Evolutionary conservation across 1,140 invertebrate species (phyloP).

Genomic region (Antheraea pernyi): DNA sequence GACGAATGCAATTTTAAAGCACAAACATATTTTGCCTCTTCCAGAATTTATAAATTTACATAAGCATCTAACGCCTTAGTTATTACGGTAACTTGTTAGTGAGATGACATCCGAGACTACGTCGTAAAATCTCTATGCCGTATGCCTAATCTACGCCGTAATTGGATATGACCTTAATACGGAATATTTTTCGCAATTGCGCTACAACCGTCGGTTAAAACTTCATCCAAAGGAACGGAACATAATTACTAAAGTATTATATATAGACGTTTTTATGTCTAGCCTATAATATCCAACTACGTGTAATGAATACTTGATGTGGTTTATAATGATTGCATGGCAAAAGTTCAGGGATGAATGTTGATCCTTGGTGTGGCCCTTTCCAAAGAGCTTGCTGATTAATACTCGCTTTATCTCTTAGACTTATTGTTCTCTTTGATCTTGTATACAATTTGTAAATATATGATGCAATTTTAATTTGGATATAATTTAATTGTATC

Average conservation of each 20-base stretch:
- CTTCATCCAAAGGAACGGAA: background rate
- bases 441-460: background rate
- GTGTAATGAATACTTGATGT: constrained; percentile 3
- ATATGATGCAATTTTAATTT: background rate
- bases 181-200: background rate
- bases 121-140: too few relatives aligned
- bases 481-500: background rate
- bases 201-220: background rate
- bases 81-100: constrained; percentile 12
- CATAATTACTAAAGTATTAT: background rate
- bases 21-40: constrained; percentile 1
- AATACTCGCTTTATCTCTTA: background rate
- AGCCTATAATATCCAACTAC: constrained; percentile 4
- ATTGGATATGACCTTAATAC: background rate
- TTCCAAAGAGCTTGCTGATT: background rate
- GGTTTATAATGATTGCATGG: constrained; percentile 3
- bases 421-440: background rate
- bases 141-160: background rate
- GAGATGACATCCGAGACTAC: background rate
- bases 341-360: constrained; percentile 4
- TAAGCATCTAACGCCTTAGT: constrained; percentile 16
- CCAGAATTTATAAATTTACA: constrained; percentile 17
- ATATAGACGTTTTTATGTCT: background rate
- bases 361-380: background rate
- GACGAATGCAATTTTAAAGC: too few relatives aligned